Conservation (phyloP, 2,797 vertebrate genomes). For the Alectoris magna region DNA sequence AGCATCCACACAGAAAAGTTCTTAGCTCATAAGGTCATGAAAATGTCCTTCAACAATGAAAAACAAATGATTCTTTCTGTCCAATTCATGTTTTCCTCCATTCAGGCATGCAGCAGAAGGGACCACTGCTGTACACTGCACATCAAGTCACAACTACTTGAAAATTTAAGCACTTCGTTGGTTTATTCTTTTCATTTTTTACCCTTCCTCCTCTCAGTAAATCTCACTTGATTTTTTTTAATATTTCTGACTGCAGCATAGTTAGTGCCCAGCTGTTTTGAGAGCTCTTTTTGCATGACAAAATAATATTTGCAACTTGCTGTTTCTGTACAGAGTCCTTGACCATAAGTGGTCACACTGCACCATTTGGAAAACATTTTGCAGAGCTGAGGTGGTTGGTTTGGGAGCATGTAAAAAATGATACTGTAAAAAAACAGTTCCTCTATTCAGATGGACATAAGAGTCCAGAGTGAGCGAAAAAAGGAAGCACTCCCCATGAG, state of each 20-base stretch:
- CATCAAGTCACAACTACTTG: conserved; percentile 17
- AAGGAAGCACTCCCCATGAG: background rate
- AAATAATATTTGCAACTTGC: conserved; percentile 12
- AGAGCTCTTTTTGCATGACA: conserved; percentile 20
- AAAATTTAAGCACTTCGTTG: background rate
- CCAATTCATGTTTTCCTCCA: conserved; percentile 66
- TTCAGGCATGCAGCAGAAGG: conserved; percentile 43
- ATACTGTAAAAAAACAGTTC: background rate
- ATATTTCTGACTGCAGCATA: background rate
- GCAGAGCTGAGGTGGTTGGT: background rate
- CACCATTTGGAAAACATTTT: background rate
- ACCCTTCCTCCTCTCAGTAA: background rate
- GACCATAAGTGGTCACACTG: background rate
- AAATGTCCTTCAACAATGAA: conserved; percentile 78
- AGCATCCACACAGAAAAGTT: conserved; percentile 66
- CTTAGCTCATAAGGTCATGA: conserved; percentile 76
- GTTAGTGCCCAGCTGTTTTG: conserved; percentile 22
- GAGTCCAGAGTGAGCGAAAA: background rate
- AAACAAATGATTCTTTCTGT: conserved; percentile 74
- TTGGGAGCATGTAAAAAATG: background rate
- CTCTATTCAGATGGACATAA: accelerated
- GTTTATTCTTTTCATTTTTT: conserved; percentile 31
- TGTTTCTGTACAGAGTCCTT: background rate
- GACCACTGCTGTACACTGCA: background rate
- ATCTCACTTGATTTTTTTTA: background rate